Evolutionary conservation across 1,140 invertebrate genomes (phyloP), one percentile per base, ranked within the genome.

Genomic region (Musca domestica): DNA sequence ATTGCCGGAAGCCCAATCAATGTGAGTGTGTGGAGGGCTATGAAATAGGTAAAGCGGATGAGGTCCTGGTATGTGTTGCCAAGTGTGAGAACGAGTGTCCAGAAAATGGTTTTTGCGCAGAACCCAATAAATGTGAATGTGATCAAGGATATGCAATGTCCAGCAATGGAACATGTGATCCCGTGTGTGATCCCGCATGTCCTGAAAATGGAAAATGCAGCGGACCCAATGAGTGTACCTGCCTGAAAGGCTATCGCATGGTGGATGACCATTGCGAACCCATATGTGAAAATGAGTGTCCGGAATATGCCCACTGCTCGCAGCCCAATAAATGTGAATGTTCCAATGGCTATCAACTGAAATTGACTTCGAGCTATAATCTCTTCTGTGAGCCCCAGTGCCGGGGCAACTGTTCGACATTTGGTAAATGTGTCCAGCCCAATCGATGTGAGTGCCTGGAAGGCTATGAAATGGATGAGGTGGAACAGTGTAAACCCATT

Each of bases 311-410:
- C 6, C 68, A 56, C 6, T 85, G 84, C 68, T 71, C 74, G 10
- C 83, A 80, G 0, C 87, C 87, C 0, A 80, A 87, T 3, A 77
- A 73, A 0, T 88, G 87, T 74, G 74, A 80, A 14, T 88, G 86
- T 69, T 84, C 83, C 71, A 80, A 83, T 30, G 85, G 85, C 49
- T 85, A 85, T 68, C 83, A 86, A 17, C 83, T 82, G 30, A 68
- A 46, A 19, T n/a, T 14, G 17, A 15, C 27, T n/a, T 46, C 30
- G 5, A 27, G n/a, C 15, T 67, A 54, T 27, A 81, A 70, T 69
- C 74, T 70, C n/a, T 15, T 46, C 9, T 71, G 70, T 47, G 51
- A 64, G 48, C 67, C 65, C 0, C 72, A 76, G 10, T 90, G 89
- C 68, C 76, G 74, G 0, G 77, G 82, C 17, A 78, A 83, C n/a